phyloP scores from a whole-genome alignment of 1,140 invertebrate species.

The Drosophila ohnishii region DNA sequence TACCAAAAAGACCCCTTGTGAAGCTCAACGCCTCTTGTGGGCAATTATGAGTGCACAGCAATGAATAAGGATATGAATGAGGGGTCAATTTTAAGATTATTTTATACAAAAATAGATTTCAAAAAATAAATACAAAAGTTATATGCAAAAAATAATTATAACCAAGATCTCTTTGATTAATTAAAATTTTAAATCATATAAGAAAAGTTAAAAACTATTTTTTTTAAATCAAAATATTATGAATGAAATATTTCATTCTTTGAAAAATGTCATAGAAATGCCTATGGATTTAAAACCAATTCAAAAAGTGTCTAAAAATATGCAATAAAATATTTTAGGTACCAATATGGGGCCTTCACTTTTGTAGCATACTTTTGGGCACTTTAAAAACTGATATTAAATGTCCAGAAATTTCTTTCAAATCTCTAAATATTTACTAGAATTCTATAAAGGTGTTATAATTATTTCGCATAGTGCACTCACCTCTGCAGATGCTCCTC shows the following conservation, averaged over 20 bases:
- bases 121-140: too few species aligned
- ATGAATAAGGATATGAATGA: neutral
- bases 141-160: too few species aligned
- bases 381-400: neutral
- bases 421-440: neutral
- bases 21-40: conserved; percentile 26
- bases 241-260: neutral
- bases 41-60: conserved; percentile 8
- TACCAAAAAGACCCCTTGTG: conserved; percentile 11
- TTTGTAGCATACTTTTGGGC: neutral
- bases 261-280: neutral
- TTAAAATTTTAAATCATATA: neutral
- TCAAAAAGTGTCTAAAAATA: neutral
- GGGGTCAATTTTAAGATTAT: neutral
- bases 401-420: neutral
- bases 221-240: neutral
- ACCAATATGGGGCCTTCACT: neutral
- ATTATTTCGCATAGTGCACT: conserved; percentile 34
- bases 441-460: too few species aligned
- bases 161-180: neutral
- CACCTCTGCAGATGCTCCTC: conserved; percentile 81
- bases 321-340: too few species aligned
- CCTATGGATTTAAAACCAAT: neutral
- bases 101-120: neutral
- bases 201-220: neutral